A percentile compares a stretch with the other conserved stretches of the same genome.
Evolutionary conservation across 2,888 invertebrate species (phyloP).

Genomic region (Stenotaenia linearis): DNA sequence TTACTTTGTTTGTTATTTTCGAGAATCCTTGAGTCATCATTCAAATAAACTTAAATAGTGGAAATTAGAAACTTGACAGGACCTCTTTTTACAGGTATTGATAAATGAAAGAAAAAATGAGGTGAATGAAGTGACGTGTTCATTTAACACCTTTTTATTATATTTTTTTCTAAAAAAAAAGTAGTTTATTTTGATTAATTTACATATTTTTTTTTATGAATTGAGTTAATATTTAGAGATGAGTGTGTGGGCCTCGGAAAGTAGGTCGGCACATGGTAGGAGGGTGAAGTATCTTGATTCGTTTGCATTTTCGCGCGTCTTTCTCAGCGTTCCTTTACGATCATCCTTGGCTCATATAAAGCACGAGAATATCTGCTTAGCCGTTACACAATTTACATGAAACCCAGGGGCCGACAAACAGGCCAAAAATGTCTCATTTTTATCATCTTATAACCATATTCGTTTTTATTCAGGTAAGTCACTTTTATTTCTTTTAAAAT

Average conservation of each 20-base stretch:
- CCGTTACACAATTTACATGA: neutral
- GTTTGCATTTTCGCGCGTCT: constrained; percentile 5
- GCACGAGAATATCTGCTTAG: neutral
- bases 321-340: neutral
- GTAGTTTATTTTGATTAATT: too few species aligned
- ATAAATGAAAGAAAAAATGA: too few species aligned
- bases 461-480: neutral
- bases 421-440: neutral
- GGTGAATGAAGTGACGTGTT: neutral
- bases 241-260: neutral
- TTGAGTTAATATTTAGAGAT: neutral
- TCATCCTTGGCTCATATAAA: neutral
- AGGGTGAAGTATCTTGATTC: neutral
- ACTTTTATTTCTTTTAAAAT: neutral
- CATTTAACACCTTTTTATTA: neutral
- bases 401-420: neutral
- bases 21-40: neutral
- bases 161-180: neutral
- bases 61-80: too few species aligned
- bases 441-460: neutral
- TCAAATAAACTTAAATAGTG: too few species aligned
- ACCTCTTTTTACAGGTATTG: too few species aligned
- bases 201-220: neutral
- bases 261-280: neutral
- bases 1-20: neutral